A percentile compares a stretch with the other conserved stretches of the same genome.
These are phyloP conservation scores for Drosophila yakuba DNA, from an alignment of 1,140 invertebrate genomes.

Conservation along the genomic window DNA sequence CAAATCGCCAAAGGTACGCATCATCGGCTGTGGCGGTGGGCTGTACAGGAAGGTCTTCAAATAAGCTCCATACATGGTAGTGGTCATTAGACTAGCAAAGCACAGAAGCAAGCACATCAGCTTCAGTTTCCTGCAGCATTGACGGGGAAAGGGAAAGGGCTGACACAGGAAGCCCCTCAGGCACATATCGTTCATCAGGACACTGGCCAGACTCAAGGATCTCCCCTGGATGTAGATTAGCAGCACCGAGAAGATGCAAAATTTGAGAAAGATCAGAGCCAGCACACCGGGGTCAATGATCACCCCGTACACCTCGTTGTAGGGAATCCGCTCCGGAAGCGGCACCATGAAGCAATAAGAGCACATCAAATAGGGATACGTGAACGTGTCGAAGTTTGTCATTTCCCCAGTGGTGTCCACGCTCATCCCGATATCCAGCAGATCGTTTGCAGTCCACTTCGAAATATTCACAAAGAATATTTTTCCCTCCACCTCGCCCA, in stretches of 20 bases:
- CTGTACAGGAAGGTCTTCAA: neutral
- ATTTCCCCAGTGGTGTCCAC: neutral
- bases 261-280: slow-evolving; percentile 29
- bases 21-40: neutral
- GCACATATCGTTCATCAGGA: slow-evolving; percentile 54
- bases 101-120: neutral
- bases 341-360: slow-evolving; percentile 57
- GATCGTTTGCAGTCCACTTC: neutral
- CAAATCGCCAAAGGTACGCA: neutral
- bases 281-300: slow-evolving; percentile 38
- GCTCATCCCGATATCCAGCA: slow-evolving; percentile 44
- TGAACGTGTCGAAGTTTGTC: slow-evolving; percentile 9
- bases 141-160: slow-evolving; percentile 31
- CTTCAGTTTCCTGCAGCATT: slow-evolving; percentile 20
- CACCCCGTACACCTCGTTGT: slow-evolving; percentile 21
- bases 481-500: neutral
- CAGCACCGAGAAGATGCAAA: slow-evolving; percentile 49
- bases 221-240: slow-evolving; percentile 48
- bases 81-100: neutral
- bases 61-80: neutral
- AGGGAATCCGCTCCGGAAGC: slow-evolving; percentile 30
- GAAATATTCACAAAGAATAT: slow-evolving; percentile 16
- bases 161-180: slow-evolving; percentile 61
- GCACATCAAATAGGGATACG: slow-evolving; percentile 45
- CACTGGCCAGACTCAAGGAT: slow-evolving; percentile 10